phyloP scores from a whole-genome alignment of 2,113 vertebrate genomes.

The Phalacrocorax carbo region DNA sequence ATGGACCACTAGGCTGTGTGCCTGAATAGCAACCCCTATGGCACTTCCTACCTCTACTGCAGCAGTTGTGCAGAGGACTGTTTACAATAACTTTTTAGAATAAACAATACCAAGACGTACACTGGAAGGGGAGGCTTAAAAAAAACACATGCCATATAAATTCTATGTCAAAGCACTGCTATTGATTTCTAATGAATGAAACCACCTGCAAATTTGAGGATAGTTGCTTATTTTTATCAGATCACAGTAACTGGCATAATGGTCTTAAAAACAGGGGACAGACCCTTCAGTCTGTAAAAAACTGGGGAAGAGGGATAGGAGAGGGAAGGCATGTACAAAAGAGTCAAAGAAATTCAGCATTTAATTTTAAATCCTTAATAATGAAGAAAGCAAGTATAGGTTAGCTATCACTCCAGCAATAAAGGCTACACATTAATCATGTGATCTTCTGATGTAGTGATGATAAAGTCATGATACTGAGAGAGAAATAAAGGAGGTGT shows the following conservation, averaged over 20 bases:
- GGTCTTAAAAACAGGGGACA: background rate
- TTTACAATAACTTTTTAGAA: background rate
- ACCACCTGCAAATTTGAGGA: background rate
- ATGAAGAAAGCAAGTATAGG: background rate
- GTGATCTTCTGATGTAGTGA: background rate
- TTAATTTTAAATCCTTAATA: background rate
- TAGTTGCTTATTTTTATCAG: background rate
- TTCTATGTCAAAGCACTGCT: background rate
- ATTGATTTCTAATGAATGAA: background rate
- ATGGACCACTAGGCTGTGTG: background rate
- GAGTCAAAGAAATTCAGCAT: background rate
- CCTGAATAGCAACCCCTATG: background rate
- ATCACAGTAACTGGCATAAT: background rate
- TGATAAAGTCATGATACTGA: background rate
- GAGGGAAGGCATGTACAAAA: background rate
- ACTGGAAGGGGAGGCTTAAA: background rate
- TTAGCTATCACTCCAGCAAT: background rate
- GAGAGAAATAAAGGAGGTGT: background rate
- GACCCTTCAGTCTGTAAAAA: background rate
- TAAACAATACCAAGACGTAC: background rate
- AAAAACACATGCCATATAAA: background rate
- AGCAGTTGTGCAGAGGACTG: background rate
- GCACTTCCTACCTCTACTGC: background rate
- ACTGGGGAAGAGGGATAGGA: background rate
- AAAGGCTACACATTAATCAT: constrained; percentile 15